phyloP scores from a whole-genome alignment of 2,888 invertebrate species.

The Cheilosia vernalis region DNA sequence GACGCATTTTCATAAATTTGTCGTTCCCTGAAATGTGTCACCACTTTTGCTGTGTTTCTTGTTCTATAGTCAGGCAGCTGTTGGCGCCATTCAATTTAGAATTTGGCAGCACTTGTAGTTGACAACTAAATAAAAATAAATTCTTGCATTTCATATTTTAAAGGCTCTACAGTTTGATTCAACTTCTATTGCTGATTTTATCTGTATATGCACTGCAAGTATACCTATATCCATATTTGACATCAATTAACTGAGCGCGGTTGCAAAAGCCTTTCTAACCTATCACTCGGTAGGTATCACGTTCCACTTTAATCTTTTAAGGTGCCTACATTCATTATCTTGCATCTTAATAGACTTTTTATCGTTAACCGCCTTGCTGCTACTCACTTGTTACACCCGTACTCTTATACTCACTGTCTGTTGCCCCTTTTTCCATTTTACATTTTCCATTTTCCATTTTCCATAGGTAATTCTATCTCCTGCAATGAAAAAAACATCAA shows the following conservation, averaged over 20 bases:
- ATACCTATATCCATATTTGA: neutral
- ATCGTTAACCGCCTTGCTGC: constrained; percentile 2
- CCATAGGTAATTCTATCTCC: neutral
- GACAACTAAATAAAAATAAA: too few relatives aligned
- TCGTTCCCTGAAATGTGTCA: too few relatives aligned
- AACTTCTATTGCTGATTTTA: neutral
- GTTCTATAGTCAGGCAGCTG: too few relatives aligned
- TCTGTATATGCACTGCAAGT: too few relatives aligned
- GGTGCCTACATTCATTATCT: constrained; percentile 1
- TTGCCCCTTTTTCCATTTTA: neutral
- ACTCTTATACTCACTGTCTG: neutral
- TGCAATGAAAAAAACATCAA: neutral
- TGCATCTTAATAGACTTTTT: constrained; percentile 16
- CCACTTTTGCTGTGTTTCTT: too few relatives aligned
- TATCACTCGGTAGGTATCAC: constrained; percentile 2
- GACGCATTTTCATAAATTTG: too few relatives aligned
- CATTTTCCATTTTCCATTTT: too few relatives aligned
- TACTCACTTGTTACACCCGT: neutral
- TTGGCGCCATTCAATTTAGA: too few relatives aligned
- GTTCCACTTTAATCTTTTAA: constrained; percentile 2
- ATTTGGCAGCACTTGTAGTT: too few relatives aligned
- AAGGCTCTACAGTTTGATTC: too few relatives aligned
- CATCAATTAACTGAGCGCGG: neutral
- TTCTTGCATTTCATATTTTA: too few relatives aligned
- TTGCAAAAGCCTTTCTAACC: neutral